Percentiles rank a stretch among this genome's conserved stretches.
These are phyloP conservation scores for Zaprionus lachaisei DNA, from an alignment of 1,140 invertebrate species.

Conservation along the genomic window DNA sequence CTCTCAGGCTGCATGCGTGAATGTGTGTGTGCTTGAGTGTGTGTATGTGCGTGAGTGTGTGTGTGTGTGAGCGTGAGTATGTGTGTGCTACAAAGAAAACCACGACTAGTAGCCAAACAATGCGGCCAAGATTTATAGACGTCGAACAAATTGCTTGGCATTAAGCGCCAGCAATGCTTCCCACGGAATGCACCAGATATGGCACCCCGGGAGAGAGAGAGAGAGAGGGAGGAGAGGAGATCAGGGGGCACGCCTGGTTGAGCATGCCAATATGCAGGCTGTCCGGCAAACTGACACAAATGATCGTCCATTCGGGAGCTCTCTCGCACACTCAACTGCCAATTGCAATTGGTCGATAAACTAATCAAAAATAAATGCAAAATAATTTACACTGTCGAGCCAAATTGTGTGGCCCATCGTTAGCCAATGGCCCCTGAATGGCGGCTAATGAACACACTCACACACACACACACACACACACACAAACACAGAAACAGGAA, in stretches of 20 bases:
- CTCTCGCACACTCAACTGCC: background rate
- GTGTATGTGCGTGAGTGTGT: constrained; percentile 23
- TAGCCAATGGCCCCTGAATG: constrained; percentile 17
- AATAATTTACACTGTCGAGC: constrained; percentile 8
- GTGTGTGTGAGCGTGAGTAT: constrained; percentile 36
- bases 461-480: background rate
- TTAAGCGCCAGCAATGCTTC: constrained; percentile 47
- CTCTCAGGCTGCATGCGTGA: constrained; percentile 17
- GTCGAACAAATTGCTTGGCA: constrained; percentile 70
- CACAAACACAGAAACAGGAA: background rate
- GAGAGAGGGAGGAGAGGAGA: background rate
- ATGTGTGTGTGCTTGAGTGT: constrained; percentile 41
- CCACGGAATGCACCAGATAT: constrained; percentile 42
- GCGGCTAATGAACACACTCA: constrained; percentile 29
- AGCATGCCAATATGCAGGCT: constrained; percentile 18
- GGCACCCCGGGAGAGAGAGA: background rate
- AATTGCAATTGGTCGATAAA: constrained; percentile 31
- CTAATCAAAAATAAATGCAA: constrained; percentile 32
- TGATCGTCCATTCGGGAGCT: constrained; percentile 20
- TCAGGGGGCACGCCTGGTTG: background rate
- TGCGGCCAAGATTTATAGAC: constrained; percentile 67
- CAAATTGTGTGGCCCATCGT: background rate
- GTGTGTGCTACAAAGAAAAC: constrained; percentile 18
- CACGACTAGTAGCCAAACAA: constrained; percentile 50
- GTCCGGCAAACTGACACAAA: constrained; percentile 21